phyloP scores from a whole-genome alignment of 2,113 vertebrate genomes.

The Xiphophorus hellerii region DNA sequence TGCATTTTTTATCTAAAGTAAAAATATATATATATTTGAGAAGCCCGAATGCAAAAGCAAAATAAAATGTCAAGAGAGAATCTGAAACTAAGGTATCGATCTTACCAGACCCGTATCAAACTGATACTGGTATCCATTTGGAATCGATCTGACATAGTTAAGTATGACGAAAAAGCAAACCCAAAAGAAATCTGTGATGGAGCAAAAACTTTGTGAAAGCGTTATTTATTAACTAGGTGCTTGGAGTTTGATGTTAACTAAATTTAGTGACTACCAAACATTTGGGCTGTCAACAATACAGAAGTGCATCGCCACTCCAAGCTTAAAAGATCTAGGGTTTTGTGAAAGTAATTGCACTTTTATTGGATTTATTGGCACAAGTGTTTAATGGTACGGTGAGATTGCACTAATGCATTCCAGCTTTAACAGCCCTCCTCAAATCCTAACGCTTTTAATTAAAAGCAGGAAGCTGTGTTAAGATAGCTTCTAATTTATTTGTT shows the following conservation, averaged over 20 bases:
- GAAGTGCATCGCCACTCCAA: neutral
- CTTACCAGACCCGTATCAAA: no score
- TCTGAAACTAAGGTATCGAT: no score
- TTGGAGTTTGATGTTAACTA: neutral
- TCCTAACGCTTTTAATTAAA: neutral
- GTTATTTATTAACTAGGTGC: neutral
- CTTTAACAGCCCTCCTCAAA: neutral
- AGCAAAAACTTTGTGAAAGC: neutral
- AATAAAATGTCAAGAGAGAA: no score
- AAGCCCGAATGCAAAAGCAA: no score
- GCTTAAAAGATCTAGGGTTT: neutral
- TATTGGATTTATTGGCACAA: neutral
- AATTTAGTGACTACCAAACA: neutral
- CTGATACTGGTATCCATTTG: no score
- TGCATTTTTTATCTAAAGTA: no score
- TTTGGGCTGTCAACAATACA: no score
- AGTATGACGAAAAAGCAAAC: no score
- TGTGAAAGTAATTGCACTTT: neutral
- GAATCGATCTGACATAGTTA: no score
- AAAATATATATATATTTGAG: no score
- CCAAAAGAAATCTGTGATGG: neutral
- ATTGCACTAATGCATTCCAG: neutral
- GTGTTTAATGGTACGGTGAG: neutral
- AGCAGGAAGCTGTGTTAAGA: neutral
- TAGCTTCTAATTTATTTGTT: neutral